A percentile compares a stretch with the other conserved stretches of the same genome.
These are phyloP conservation scores for Corbicula japonica DNA, from an alignment of 2,888 invertebrate genomes.

Conservation along the genomic window DNA sequence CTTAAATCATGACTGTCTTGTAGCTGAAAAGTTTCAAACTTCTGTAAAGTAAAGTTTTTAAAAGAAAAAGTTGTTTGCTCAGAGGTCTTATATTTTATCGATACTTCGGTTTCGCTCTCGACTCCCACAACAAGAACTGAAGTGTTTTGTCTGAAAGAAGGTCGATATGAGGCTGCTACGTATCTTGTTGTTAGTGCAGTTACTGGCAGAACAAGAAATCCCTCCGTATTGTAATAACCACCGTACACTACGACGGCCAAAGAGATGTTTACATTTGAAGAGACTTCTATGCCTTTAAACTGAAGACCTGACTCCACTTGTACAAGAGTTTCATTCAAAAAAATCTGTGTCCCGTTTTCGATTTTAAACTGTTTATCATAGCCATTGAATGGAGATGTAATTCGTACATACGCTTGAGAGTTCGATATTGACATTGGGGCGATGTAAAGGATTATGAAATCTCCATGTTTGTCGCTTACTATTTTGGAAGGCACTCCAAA, in stretches of 20 bases:
- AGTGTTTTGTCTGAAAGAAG: not conserved
- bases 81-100: not conserved
- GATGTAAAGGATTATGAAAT: not conserved
- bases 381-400: not conserved
- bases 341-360: not conserved
- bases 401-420: not conserved
- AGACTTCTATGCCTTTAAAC: no score
- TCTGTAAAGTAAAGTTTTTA: slow-evolving; percentile 1
- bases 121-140: not conserved
- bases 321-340: not conserved
- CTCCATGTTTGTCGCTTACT: not conserved
- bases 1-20: no score
- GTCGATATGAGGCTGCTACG: not conserved
- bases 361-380: not conserved
- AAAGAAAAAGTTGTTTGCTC: no score
- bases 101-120: not conserved
- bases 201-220: not conserved
- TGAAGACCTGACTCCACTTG: not conserved
- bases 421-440: no score
- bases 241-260: not conserved
- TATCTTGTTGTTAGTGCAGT: not conserved
- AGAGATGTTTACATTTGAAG: not conserved
- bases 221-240: not conserved
- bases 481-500: not conserved
- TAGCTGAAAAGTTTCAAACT: slow-evolving; percentile 1